A percentile compares a stretch with the other conserved stretches of the same genome.
These are phyloP conservation scores for Heliconius hewitsoni DNA, from an alignment of 1,140 invertebrate species.

Conservation along the genomic window DNA sequence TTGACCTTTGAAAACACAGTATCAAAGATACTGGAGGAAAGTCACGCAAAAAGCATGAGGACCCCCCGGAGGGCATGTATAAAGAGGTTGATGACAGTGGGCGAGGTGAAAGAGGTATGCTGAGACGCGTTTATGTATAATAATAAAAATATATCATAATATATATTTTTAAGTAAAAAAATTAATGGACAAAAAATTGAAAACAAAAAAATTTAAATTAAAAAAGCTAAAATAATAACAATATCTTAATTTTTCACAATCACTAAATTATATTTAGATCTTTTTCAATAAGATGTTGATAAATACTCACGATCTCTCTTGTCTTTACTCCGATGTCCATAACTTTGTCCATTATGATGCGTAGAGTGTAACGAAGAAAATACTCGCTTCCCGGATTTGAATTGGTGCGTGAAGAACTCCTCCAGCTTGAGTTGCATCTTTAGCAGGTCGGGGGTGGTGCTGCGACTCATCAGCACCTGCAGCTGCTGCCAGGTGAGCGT, in stretches of 20 bases:
- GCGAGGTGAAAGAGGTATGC: too few species aligned
- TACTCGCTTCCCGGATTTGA: constrained; percentile 95
- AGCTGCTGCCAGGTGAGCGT: constrained; percentile 96
- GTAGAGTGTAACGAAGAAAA: constrained; percentile 88
- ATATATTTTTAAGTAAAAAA: not conserved
- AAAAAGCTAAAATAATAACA: too few species aligned
- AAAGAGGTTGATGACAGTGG: too few species aligned
- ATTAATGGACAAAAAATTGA: too few species aligned
- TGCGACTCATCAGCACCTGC: constrained; percentile 97
- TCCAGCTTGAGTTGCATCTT: constrained; percentile 98
- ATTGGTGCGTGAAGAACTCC: constrained; percentile 98
- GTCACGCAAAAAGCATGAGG: too few species aligned
- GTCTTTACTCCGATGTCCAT: constrained; percentile 45
- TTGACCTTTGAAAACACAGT: too few species aligned
- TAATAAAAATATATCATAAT: not conserved
- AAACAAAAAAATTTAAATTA: too few species aligned
- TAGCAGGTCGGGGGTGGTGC: constrained; percentile 96
- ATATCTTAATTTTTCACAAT: too few species aligned
- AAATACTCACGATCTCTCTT: constrained; percentile 76
- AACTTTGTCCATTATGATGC: constrained; percentile 21
- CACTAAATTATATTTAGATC: too few species aligned
- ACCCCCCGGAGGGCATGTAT: too few species aligned
- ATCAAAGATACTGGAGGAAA: too few species aligned
- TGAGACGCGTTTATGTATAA: too few species aligned
- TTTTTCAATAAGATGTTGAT: not conserved